A percentile compares a stretch with the other conserved stretches of the same genome.
Conservation (phyloP, 2,113 vertebrate species). For the Stigmatopora argus region DNA sequence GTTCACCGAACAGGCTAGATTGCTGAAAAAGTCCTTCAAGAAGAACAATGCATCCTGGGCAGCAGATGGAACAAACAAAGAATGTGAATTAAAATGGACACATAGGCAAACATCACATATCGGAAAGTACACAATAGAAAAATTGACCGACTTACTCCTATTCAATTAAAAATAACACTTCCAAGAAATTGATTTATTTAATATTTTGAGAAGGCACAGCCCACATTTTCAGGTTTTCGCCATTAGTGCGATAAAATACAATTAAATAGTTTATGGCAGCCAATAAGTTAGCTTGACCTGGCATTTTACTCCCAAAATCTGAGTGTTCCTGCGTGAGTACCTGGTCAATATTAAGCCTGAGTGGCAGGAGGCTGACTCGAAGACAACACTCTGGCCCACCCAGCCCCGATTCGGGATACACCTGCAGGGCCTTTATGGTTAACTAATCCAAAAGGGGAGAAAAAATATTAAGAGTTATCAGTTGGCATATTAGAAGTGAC, state of each 20-base stretch:
- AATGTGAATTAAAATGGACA: too few species aligned
- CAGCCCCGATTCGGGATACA: constrained; percentile 76
- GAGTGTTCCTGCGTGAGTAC: constrained; percentile 26
- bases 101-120: too few species aligned
- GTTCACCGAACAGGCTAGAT: constrained; percentile 76
- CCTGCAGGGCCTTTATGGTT: constrained; percentile 84
- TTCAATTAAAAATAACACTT: not conserved
- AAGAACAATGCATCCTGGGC: constrained; percentile 86
- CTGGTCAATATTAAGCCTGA: constrained; percentile 88
- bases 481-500: not conserved
- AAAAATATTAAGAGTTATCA: not conserved
- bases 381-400: constrained; percentile 86
- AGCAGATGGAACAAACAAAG: constrained; percentile 5
- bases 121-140: too few species aligned
- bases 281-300: too few species aligned
- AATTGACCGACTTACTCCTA: too few species aligned
- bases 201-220: not conserved
- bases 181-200: too few species aligned
- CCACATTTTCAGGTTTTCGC: too few species aligned
- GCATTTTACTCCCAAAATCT: too few species aligned
- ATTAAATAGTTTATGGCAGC: too few species aligned
- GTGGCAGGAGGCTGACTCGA: constrained; percentile 81
- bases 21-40: constrained; percentile 86
- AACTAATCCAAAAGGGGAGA: constrained; percentile 63
- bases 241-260: too few species aligned